A percentile compares a stretch with the other conserved stretches of the same genome.
Evolutionary conservation across 1,140 invertebrate genomes (phyloP).

Genomic region (Rhyzopertha dominica): DNA sequence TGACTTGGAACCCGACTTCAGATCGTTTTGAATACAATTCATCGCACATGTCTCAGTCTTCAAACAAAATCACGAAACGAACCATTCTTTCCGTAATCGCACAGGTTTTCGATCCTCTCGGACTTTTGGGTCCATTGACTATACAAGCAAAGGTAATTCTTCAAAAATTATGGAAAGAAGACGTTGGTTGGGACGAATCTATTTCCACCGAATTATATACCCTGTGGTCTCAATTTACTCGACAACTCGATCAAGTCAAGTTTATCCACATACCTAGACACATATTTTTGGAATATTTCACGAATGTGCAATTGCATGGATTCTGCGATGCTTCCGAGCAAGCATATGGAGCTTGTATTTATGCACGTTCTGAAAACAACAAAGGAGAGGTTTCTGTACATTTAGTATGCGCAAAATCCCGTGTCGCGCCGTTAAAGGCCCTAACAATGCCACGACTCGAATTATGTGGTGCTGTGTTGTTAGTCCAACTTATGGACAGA

Average conservation of each 20-base stretch:
- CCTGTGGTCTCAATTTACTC: too few relatives aligned
- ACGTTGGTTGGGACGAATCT: constrained; percentile 37
- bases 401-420: constrained; percentile 23
- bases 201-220: constrained; percentile 17
- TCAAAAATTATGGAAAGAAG: constrained; percentile 33
- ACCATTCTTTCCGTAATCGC: constrained; percentile 20
- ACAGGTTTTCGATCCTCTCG: constrained; percentile 24
- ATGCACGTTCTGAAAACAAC: constrained; percentile 12
- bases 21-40: too few relatives aligned
- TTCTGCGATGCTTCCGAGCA: constrained; percentile 31
- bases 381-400: constrained; percentile 18
- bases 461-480: constrained; percentile 3
- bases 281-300: too few relatives aligned
- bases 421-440: constrained; percentile 21
- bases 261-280: too few relatives aligned
- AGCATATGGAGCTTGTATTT: constrained; percentile 31
- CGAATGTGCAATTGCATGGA: constrained; percentile 33
- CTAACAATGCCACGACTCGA: constrained; percentile 5
- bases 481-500: not conserved
- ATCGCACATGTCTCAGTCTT: too few relatives aligned
- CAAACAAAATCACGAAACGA: constrained; percentile 22
- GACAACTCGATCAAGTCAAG: too few relatives aligned
- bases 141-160: constrained; percentile 38
- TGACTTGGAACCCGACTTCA: too few relatives aligned
- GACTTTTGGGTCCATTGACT: constrained; percentile 27